Conservation (phyloP, 2,113 vertebrate species). For the Fukomys damarensis region DNA sequence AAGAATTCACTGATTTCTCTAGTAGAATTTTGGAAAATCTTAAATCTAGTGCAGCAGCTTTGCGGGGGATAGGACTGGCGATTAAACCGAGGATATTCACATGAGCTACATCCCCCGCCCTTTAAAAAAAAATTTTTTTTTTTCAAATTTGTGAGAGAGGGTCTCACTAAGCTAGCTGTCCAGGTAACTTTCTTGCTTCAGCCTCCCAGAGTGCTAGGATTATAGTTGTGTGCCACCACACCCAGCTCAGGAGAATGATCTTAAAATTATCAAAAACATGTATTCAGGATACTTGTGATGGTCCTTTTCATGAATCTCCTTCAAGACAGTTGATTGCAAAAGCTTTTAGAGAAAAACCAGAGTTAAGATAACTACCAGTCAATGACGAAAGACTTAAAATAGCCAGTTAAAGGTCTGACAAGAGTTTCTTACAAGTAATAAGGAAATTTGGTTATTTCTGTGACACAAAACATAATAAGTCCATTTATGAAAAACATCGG, state of each 20-base stretch:
- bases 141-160: neutral
- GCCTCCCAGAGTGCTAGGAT: neutral
- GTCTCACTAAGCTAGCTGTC: neutral
- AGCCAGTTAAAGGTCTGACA: neutral
- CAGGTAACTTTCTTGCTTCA: neutral
- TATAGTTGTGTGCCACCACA: neutral
- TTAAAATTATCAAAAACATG: neutral
- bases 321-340: neutral
- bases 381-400: slow-evolving; percentile 28
- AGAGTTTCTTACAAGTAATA: neutral
- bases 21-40: neutral
- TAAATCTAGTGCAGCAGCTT: neutral
- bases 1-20: neutral
- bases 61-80: neutral
- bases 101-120: neutral
- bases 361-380: neutral
- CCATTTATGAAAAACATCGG: neutral
- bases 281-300: neutral
- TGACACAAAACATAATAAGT: neutral
- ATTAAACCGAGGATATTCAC: neutral
- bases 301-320: neutral
- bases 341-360: neutral
- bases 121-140: neutral
- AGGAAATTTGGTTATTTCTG: slow-evolving; percentile 48
- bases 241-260: neutral